A percentile compares a stretch with the other conserved stretches of the same genome.
phyloP scores from a whole-genome alignment of 2,113 vertebrate species.

The Dromas ardeola region DNA sequence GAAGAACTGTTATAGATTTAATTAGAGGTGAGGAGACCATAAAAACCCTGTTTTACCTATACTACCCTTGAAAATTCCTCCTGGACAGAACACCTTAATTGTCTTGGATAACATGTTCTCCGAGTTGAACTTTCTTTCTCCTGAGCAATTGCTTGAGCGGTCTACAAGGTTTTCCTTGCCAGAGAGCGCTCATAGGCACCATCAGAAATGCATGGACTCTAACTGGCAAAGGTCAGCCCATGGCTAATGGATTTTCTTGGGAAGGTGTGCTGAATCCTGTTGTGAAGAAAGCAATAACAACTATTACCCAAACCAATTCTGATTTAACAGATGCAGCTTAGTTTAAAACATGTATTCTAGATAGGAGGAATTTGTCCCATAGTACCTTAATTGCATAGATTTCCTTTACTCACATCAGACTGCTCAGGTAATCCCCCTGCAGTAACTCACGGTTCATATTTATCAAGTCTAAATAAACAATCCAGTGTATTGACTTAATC shows the following conservation, averaged over 20 bases:
- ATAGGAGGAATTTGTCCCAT: fast-evolving
- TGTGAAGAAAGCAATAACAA: background rate
- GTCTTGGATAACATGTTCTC: background rate
- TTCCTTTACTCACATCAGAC: background rate
- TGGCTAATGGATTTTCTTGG: background rate
- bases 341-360: background rate
- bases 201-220: background rate
- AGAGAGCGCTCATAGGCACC: background rate
- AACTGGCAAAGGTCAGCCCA: background rate
- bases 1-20: background rate
- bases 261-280: background rate
- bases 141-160: background rate
- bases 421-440: background rate
- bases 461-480: background rate
- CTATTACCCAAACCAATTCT: background rate
- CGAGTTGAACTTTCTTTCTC: background rate
- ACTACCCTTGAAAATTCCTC: background rate
- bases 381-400: background rate
- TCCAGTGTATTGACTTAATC: background rate
- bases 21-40: background rate
- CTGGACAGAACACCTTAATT: background rate
- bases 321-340: no score
- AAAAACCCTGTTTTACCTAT: background rate
- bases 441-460: background rate
- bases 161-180: background rate